phyloP scores from a whole-genome alignment of 2,113 vertebrate species.

The Cheilinus undulatus region DNA sequence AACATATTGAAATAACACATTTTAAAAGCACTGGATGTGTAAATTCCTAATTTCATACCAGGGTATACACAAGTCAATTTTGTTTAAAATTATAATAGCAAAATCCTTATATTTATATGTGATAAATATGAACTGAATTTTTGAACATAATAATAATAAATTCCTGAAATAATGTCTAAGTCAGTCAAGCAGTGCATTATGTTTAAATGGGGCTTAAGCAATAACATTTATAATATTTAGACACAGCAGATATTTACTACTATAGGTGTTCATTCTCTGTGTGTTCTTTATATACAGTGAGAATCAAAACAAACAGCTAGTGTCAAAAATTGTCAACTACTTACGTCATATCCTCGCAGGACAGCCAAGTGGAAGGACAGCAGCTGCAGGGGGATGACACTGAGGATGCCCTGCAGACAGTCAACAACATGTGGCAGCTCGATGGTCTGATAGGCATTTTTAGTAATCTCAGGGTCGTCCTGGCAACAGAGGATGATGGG shows the following conservation, averaged over 20 bases:
- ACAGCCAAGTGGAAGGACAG: constrained; percentile 97
- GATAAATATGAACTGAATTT: too few relatives aligned
- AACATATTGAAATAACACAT: too few relatives aligned
- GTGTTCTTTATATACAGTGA: background rate
- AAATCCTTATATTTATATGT: too few relatives aligned
- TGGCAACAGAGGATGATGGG: constrained; percentile 94
- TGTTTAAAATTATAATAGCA: too few relatives aligned
- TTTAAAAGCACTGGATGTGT: too few relatives aligned
- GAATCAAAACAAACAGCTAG: background rate
- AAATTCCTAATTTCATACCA: too few relatives aligned
- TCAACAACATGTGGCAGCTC: constrained; percentile 94
- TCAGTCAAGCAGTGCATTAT: background rate
- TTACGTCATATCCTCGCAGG: constrained; percentile 94
- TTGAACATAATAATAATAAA: too few relatives aligned
- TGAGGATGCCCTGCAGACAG: constrained; percentile 95
- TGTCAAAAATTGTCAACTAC: constrained; percentile 53
- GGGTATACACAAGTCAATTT: too few relatives aligned
- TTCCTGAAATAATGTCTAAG: background rate
- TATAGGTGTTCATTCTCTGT: background rate
- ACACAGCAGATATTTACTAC: background rate
- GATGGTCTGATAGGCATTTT: constrained; percentile 91
- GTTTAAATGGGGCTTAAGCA: background rate
- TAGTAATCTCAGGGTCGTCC: constrained; percentile 89
- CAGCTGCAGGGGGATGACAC: constrained; percentile 94
- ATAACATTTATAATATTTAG: background rate